A percentile compares a stretch with the other conserved stretches of the same genome.
Evolutionary conservation across 2,113 vertebrate genomes (phyloP).

Genomic region (Channa argus): DNA sequence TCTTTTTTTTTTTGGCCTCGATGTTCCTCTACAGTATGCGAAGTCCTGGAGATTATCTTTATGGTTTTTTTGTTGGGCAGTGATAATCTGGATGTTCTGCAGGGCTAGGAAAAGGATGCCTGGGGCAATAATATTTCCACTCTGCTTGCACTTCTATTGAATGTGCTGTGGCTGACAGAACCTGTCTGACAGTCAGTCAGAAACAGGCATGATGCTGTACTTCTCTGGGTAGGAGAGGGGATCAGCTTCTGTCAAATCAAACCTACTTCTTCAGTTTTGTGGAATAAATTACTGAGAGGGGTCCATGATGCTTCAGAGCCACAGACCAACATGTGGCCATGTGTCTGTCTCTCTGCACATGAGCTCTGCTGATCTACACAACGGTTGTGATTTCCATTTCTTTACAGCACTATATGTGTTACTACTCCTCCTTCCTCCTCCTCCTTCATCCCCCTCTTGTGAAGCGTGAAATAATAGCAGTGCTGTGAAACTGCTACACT

Average conservation of each 20-base stretch:
- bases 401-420: constrained; percentile 6
- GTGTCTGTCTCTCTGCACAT: constrained; percentile 13
- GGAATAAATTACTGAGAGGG: constrained; percentile 1
- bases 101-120: constrained; percentile 45
- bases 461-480: constrained; percentile 52
- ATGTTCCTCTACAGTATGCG: constrained; percentile 51
- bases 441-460: constrained; percentile 22
- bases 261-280: constrained; percentile 8
- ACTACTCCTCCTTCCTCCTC: constrained; percentile 15
- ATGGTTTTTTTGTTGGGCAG: constrained; percentile 39
- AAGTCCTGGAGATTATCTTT: constrained; percentile 60
- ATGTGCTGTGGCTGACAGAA: constrained; percentile 35
- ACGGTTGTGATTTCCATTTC: constrained; percentile 40
- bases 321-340: constrained; percentile 5
- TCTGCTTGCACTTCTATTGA: constrained; percentile 45
- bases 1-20: constrained; percentile 27
- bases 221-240: constrained; percentile 22
- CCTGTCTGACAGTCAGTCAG: constrained; percentile 31
- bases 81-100: constrained; percentile 54
- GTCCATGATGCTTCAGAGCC: constrained; percentile 2
- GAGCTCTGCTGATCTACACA: constrained; percentile 17
- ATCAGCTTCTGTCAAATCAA: constrained; percentile 17
- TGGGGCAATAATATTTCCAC: constrained; percentile 55
- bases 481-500: constrained; percentile 54
- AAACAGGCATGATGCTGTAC: constrained; percentile 18